Evolutionary conservation across 1,140 invertebrate genomes (phyloP), one percentile per base, ranked within the genome.

Genomic region (Pseudoatta argentina): DNA sequence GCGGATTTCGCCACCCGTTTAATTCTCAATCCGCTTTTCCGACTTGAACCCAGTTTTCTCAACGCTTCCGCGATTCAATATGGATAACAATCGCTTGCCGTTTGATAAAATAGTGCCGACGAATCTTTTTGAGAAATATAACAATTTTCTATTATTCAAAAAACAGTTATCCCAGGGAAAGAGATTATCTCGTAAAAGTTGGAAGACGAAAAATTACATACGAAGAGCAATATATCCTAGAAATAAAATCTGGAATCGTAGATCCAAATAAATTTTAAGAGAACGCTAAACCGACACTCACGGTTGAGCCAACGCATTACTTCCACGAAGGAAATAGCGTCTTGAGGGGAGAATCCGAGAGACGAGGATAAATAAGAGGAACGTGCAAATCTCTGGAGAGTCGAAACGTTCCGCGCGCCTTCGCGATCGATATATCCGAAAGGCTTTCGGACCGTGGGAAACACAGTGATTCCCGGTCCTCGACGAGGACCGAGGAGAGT

Each of bases 401-500:
- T 16, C 53, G 85, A 51, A 59, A 59, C 14, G 79, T 73, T 75
- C 69, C 18, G 55, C 57, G 21, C 18, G 79, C 24, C 67, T 72
- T 21, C 24, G 55, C 69, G 79, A 75, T 83, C 79, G 79, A 83
- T 83, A 83, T 83, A 83, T 63, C 55, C 69, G 79, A 71, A 82
- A 48, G 44, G 39, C 12, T 57, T 82, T 72, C 24, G 66, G 51
- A 39, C 16, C 53, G 67, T 59, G 53, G 67, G 69, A 82, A 48
- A 83, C 55, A 81, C 78, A 83, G 55, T 61, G 79, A 83, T 83
- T 73, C 69, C 66, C 64, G 34, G 64, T 71, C n/a, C 39, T 83
- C 55, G 79, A 48, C 34, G 34, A 39, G 34, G 34, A 30, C 30
- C 0, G 55, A 34, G 55, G 8, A 51, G 53, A 7, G 21, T 39